Evolutionary conservation across 1,140 invertebrate genomes (phyloP), one percentile per base, ranked within the genome.

Genomic region (Myzus persicae): DNA sequence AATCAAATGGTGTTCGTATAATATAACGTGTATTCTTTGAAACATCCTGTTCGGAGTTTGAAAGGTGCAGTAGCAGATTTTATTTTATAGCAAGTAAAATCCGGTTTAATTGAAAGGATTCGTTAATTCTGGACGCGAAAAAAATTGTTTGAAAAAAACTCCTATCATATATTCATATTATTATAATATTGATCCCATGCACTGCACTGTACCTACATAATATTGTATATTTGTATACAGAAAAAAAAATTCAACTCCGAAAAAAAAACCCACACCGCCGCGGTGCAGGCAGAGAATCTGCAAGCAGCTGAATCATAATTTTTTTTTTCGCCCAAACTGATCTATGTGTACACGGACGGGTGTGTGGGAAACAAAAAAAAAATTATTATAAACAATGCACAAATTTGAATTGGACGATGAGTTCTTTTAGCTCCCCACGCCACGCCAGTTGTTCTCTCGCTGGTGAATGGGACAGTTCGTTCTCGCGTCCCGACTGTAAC

Each of bases 361-460:
- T 67, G 51, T 67, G 59, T 38, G 48, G 36, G 42, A 87, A 67
- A 67, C 31, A n/a, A 44, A 90, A 81, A 91, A 48, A 92, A 92
- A 81, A 84, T 92, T 92, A 24, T 92, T 48, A 82, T 82, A 92
- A 92, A 92, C 91, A 92, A 92, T 92, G n/a, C 67, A 51, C 76
- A 84, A 92, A 84, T 48, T 46, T 38, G 24, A 82, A 92, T 92
- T 38, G n/a, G 91, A 92, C n/a, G 91, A 84, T 44, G 67, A 84
- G 76, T 82, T 48, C 26, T 92, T 82, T 92, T 92, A 38, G 7
- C 11, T 48, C 59, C 90, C 90, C 46, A n/a, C 31, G n/a, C 22
- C 40, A 18, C 9, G 18, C 44, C 44, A 67, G 88, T 90, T 54
- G 48, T 90, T 90, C 22, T 51, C 48, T 54, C 88, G 40, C 48